Percentiles rank a stretch among this genome's conserved stretches.
Evolutionary conservation across 2,888 invertebrate genomes (phyloP).

Genomic region (Theodoxus fluviatilis): DNA sequence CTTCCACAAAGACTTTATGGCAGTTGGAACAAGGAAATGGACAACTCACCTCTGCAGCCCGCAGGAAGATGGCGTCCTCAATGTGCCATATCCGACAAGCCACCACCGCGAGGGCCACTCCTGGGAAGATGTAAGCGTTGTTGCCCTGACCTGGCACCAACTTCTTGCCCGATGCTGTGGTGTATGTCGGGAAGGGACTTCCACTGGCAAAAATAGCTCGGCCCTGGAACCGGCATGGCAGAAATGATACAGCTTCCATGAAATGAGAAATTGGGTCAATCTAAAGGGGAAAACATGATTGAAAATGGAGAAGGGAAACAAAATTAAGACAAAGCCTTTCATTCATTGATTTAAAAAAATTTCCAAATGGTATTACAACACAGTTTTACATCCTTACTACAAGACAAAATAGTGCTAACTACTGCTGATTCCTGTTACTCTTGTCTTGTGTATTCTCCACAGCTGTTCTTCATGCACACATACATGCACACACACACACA

Average conservation of each 20-base stretch:
- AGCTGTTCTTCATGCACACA: too few relatives aligned
- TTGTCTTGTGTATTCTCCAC: too few relatives aligned
- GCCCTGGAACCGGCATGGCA: constrained; percentile 73
- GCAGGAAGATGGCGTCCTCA: constrained; percentile 89
- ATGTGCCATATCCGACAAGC: constrained; percentile 93
- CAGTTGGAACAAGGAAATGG: background rate
- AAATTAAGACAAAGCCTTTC: background rate
- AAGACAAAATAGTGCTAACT: too few relatives aligned
- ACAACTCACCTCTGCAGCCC: constrained; percentile 80
- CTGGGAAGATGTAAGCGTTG: constrained; percentile 73
- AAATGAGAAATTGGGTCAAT: background rate
- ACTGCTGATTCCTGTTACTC: too few relatives aligned
- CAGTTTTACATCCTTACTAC: too few relatives aligned
- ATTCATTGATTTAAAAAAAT: background rate
- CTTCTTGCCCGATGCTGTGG: constrained; percentile 79
- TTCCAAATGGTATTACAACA: background rate
- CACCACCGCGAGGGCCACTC: constrained; percentile 88
- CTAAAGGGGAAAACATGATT: background rate
- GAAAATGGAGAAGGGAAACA: background rate
- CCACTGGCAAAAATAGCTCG: constrained; percentile 93
- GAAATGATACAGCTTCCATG: background rate
- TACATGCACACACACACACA: too few relatives aligned
- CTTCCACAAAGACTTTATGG: background rate
- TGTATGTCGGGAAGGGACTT: constrained; percentile 87
- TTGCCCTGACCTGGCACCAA: constrained; percentile 90